Evolutionary conservation across 2,888 invertebrate species (phyloP).

Genomic region (Xestia c-nigrum): DNA sequence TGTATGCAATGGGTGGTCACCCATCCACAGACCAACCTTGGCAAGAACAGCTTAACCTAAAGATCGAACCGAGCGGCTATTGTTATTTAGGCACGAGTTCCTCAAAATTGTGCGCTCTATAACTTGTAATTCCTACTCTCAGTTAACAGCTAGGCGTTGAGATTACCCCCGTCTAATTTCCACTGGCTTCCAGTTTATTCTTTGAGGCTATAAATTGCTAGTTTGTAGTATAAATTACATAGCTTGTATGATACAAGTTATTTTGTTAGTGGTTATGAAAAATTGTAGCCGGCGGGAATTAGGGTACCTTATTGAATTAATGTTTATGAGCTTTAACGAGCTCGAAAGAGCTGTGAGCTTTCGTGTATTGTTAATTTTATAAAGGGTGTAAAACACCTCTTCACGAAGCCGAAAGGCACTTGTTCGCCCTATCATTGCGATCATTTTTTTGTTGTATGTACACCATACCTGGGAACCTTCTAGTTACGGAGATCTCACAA

Average conservation of each 20-base stretch:
- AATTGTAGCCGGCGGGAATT: conserved; percentile 48
- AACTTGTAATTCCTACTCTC: conserved; percentile 31
- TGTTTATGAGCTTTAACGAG: conserved; percentile 20
- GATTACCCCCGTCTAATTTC: conserved; percentile 76
- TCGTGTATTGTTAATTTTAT: neutral
- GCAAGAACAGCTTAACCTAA: no score
- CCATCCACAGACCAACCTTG: no score
- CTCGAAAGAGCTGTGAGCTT: conserved; percentile 1
- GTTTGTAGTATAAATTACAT: conserved; percentile 67
- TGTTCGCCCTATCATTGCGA: no score
- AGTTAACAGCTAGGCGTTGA: conserved; percentile 67
- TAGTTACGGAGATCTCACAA: no score
- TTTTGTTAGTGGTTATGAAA: conserved; percentile 64
- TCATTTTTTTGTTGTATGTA: no score
- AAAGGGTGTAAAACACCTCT: no score
- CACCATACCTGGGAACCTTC: no score
- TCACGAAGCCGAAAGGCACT: no score
- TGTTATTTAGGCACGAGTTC: no score
- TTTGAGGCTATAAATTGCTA: conserved; percentile 76
- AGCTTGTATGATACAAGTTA: conserved; percentile 54
- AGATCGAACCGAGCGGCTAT: no score
- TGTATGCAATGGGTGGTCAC: no score
- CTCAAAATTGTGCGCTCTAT: conserved; percentile 34
- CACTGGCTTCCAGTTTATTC: conserved; percentile 73
- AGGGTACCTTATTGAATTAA: conserved; percentile 36